These are phyloP conservation scores for Dasysyrphus tricinctus DNA, from an alignment of 2,888 invertebrate species.

Conservation along the genomic window DNA sequence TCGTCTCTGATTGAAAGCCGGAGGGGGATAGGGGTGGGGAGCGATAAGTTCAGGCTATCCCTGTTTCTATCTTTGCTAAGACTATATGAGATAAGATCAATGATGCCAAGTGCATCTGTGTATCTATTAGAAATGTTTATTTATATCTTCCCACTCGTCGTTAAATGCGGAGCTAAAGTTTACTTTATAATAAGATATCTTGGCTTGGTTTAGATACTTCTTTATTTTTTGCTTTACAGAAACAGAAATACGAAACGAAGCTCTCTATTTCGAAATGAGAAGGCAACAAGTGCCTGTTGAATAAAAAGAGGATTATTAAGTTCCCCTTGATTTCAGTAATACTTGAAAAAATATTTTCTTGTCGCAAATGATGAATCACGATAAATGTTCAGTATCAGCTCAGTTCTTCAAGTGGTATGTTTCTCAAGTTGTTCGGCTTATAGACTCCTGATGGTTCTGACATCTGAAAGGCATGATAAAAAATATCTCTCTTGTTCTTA, in stretches of 20 bases:
- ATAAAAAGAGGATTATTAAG: slow-evolving; percentile 17
- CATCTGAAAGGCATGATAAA: slow-evolving; percentile 3
- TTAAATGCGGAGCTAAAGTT: slow-evolving; percentile 6
- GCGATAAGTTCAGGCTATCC: not conserved
- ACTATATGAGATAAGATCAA: slow-evolving; percentile 3
- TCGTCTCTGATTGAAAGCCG: slow-evolving; percentile 61
- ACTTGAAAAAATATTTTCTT: not conserved
- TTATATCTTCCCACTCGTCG: slow-evolving; percentile 42
- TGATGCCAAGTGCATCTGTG: slow-evolving; percentile 40
- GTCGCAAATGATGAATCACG: slow-evolving; percentile 27
- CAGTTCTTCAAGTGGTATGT: slow-evolving; percentile 13
- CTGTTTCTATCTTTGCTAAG: not conserved
- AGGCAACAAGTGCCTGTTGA: slow-evolving; percentile 59
- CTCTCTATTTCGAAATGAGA: slow-evolving; percentile 27
- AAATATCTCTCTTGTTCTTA: not conserved
- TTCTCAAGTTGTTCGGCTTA: slow-evolving; percentile 1
- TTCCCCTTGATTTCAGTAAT: not conserved
- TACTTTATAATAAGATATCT: slow-evolving; percentile 30
- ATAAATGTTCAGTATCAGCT: slow-evolving; percentile 23
- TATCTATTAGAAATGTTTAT: slow-evolving; percentile 45
- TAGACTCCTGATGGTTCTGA: slow-evolving; percentile 3
- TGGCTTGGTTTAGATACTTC: slow-evolving; percentile 29
- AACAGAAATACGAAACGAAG: slow-evolving; percentile 11
- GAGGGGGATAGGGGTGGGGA: not conserved
- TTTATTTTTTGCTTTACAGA: slow-evolving; percentile 9